Evolutionary conservation across 2,113 vertebrate species (phyloP), one percentile per base, ranked within the genome.

Genomic region (Steatornis caripensis): DNA sequence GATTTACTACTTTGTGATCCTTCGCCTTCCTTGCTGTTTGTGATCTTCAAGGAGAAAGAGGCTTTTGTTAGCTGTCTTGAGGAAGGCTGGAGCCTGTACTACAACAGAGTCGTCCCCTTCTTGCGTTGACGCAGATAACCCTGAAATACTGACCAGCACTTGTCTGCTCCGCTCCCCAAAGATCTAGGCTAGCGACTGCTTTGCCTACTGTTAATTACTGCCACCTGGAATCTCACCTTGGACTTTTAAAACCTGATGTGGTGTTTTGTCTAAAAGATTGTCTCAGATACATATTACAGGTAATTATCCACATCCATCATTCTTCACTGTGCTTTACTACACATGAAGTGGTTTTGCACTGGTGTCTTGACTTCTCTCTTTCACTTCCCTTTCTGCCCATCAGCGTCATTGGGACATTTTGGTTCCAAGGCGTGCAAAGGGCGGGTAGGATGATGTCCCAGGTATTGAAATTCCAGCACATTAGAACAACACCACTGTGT

Each of bases 301-400:
- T 96, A 94, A 93, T 96, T 96, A 90, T 84, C 95, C 77, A 34
- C 76, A 95, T 94, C 88, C 88, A 71, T 96, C 95, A 92, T 93
- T 86, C 65, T 84, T 93, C 76, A 10, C 75, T 21, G 74, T 53
- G 87, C 80, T 90, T 93, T 88, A 37, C 71, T 86, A 81, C 77
- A 91, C 19, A 11, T 36, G 71, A 86, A 74, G 37, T 34, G 9
- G 62, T 70, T 96, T 66, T 92, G 85, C 64, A 46, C 39, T 20
- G 20, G 49, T 85, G 55, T 91, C 68, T 39, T 87, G 79, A 94
- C 84, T 93, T 84, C 46, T 71, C 32, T 46, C 41, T 72, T 92
- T 87, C 58, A 7, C 68, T 86, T 85, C 60, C 32, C 64, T 77
- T 74, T 86, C 43, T 94, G 53, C 69, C 77, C 49, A 3, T 48